Percentiles rank a stretch among this genome's conserved stretches.
These are phyloP conservation scores for Dasyprocta punctata DNA, from an alignment of 2,113 vertebrate genomes.

Conservation along the genomic window DNA sequence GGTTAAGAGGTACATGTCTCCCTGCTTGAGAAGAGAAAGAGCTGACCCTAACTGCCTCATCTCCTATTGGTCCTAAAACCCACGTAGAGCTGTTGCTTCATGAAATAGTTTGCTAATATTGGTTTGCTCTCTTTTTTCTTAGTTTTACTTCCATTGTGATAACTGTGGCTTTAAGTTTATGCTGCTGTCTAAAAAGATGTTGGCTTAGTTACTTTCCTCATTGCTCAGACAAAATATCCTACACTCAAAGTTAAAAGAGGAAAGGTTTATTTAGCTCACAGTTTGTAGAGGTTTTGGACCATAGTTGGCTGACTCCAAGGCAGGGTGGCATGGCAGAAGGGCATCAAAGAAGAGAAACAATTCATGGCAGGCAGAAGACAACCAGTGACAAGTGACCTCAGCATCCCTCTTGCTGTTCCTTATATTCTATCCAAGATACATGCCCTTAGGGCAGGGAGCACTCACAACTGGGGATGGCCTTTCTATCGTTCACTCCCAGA, in stretches of 20 bases:
- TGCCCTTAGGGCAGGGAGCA: not conserved
- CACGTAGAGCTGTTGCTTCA: not conserved
- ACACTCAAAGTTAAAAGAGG: not conserved
- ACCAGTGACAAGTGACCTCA: not conserved
- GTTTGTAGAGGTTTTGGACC: not conserved
- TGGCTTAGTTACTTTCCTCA: not conserved
- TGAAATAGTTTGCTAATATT: not conserved
- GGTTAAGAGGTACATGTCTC: not conserved
- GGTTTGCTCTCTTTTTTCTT: not conserved
- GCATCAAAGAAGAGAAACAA: not conserved
- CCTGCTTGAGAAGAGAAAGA: not conserved
- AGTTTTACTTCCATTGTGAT: not conserved
- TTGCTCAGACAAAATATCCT: not conserved
- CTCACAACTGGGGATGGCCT: not conserved
- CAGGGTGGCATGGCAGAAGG: not conserved
- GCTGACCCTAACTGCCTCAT: not conserved
- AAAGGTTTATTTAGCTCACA: not conserved
- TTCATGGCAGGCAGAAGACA: not conserved
- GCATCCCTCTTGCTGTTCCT: not conserved
- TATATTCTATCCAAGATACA: not conserved
- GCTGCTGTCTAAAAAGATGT: not conserved
- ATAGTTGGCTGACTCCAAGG: not conserved
- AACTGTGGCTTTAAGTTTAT: not conserved
- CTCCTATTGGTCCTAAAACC: not conserved
- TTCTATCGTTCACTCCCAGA: not conserved